Evolutionary conservation across 1,140 invertebrate genomes (phyloP).

Genomic region (Pseudomyrmex flavicornis): DNA sequence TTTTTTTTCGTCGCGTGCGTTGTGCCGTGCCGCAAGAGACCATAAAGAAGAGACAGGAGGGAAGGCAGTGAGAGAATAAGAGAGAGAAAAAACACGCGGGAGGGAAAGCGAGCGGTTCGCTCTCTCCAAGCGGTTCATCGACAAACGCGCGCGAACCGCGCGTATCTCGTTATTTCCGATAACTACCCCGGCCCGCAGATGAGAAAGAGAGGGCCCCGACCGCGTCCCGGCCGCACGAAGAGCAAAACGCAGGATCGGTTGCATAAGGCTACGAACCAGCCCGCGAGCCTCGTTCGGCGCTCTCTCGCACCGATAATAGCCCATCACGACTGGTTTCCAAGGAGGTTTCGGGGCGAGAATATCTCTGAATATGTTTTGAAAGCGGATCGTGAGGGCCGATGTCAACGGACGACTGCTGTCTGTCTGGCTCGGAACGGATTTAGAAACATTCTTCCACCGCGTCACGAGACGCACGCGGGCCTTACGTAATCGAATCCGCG

Average conservation of each 20-base stretch:
- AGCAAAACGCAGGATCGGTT: constrained; percentile 57
- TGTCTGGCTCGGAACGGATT: constrained; percentile 67
- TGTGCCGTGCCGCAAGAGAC: constrained; percentile 64
- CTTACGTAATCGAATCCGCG: constrained; percentile 49
- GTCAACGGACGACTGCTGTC: constrained; percentile 64
- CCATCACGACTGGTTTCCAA: constrained; percentile 62
- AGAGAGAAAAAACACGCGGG: background rate
- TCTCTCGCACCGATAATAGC: constrained; percentile 59
- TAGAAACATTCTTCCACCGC: constrained; percentile 68
- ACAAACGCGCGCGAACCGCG: constrained; percentile 30
- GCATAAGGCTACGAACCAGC: constrained; percentile 54
- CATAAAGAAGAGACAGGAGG: constrained; percentile 37
- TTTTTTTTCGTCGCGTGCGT: constrained; percentile 27
- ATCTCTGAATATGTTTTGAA: constrained; percentile 66
- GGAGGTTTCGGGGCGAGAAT: constrained; percentile 46
- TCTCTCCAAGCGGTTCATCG: constrained; percentile 25
- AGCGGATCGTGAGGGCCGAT: constrained; percentile 62
- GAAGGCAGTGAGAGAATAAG: constrained; percentile 1
- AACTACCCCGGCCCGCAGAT: constrained; percentile 14
- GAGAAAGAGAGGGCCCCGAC: constrained; percentile 5
- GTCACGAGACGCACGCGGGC: constrained; percentile 24
- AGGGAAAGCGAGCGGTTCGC: background rate
- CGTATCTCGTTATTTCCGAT: constrained; percentile 51
- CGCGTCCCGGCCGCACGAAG: constrained; percentile 35
- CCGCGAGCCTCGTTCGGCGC: constrained; percentile 29